Percentiles rank a stretch among this genome's conserved stretches.
Conservation (phyloP, 92 coral and sea anemone genomes). For the Actinernus sp. region DNA sequence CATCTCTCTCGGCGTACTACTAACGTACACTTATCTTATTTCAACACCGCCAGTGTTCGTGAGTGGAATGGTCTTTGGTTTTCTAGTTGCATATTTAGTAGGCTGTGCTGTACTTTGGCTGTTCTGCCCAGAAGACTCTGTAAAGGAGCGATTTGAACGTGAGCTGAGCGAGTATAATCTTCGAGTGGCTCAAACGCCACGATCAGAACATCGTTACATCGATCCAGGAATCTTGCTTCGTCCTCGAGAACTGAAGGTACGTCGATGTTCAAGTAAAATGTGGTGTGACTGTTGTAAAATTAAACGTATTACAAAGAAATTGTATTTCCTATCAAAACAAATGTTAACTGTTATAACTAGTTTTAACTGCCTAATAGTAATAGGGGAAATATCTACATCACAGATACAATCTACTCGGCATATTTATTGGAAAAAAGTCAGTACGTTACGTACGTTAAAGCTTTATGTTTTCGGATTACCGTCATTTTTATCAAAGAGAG, state of each 20-base stretch:
- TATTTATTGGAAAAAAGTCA: too few relatives aligned
- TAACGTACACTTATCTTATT: slow-evolving; percentile 69
- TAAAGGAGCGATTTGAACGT: slow-evolving; percentile 81
- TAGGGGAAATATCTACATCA: too few relatives aligned
- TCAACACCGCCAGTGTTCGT: slow-evolving; percentile 77
- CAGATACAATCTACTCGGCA: too few relatives aligned
- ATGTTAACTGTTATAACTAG: too few relatives aligned
- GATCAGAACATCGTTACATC: slow-evolving; percentile 40
- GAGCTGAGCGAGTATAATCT: slow-evolving; percentile 81
- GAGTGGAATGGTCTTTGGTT: slow-evolving; percentile 83
- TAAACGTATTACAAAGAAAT: slow-evolving; percentile 3
- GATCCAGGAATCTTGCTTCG: slow-evolving; percentile 72
- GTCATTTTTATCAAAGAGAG: too few relatives aligned
- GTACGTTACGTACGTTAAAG: too few relatives aligned
- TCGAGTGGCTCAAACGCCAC: slow-evolving; percentile 44
- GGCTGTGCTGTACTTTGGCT: slow-evolving; percentile 91
- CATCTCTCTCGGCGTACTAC: slow-evolving; percentile 55
- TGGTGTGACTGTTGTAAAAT: neutral
- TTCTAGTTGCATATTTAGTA: slow-evolving; percentile 66
- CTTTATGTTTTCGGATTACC: too few relatives aligned
- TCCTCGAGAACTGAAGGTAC: slow-evolving; percentile 80
- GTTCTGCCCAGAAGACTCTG: slow-evolving; percentile 88
- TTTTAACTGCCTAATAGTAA: too few relatives aligned
- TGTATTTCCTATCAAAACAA: neutral
- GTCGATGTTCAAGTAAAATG: too few relatives aligned